Conservation (phyloP, 2,113 vertebrate genomes). For the Microcebus griseorufus region DNA sequence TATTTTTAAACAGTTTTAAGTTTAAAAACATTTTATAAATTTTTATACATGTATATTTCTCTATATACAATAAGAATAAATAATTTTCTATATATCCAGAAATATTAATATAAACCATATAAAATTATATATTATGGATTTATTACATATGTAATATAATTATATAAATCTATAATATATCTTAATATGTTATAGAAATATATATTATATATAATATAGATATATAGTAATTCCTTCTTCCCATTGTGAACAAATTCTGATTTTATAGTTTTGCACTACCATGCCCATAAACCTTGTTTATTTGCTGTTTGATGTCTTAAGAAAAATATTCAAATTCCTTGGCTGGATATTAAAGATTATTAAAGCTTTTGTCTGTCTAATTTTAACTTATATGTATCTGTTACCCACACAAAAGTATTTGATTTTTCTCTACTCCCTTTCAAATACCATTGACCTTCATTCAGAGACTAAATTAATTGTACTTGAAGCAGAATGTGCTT, state of each 20-base stretch:
- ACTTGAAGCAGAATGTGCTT: background rate
- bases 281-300: background rate
- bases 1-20: background rate
- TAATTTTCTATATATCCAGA: background rate
- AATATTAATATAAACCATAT: background rate
- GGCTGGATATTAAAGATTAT: background rate
- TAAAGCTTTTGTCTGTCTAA: background rate
- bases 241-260: background rate
- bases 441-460: background rate
- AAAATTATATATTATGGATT: background rate
- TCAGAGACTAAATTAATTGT: background rate
- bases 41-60: background rate
- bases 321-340: background rate
- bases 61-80: background rate
- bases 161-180: background rate
- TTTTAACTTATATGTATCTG: background rate
- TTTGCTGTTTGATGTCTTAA: background rate
- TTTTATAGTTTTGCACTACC: background rate
- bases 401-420: background rate
- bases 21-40: background rate
- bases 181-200: background rate
- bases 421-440: background rate
- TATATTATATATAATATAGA: background rate
- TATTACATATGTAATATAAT: background rate
- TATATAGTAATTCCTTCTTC: background rate